Conservation (phyloP, 2,113 vertebrate species). For the Pterophyllum scalare region DNA sequence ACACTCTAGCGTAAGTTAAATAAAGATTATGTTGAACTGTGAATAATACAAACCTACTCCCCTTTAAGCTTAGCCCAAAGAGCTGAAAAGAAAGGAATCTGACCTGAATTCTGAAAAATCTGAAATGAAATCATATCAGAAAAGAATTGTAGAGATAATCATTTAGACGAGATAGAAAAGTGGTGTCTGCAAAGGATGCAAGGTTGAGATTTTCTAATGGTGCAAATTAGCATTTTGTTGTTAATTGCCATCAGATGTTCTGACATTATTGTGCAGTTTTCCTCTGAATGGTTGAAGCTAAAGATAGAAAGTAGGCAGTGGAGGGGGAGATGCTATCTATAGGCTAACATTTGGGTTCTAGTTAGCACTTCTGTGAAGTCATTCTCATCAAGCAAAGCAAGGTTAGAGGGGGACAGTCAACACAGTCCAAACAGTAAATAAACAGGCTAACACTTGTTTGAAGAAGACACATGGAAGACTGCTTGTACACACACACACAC, state of each 20-base stretch:
- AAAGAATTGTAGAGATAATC: not conserved
- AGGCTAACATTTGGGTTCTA: constrained; percentile 25
- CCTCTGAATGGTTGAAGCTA: not conserved
- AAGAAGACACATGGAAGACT: constrained; percentile 33
- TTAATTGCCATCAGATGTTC: constrained; percentile 1
- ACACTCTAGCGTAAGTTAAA: not conserved
- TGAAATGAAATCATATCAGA: not conserved
- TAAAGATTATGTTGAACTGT: not conserved
- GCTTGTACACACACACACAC: constrained; percentile 23
- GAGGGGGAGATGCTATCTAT: not conserved
- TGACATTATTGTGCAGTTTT: constrained; percentile 3
- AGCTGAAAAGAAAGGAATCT: too few species aligned
- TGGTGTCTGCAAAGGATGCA: not conserved
- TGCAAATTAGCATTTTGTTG: not conserved
- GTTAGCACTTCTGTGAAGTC: constrained; percentile 62
- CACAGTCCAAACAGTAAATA: constrained; percentile 62
- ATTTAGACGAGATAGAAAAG: not conserved
- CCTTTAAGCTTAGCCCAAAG: not conserved
- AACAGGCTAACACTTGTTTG: constrained; percentile 67
- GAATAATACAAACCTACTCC: not conserved
- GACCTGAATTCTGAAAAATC: not conserved
- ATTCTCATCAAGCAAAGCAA: constrained; percentile 64
- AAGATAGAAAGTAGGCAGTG: not conserved
- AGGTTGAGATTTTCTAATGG: not conserved
- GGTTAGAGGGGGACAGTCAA: constrained; percentile 66